Percentiles rank a stretch among this genome's conserved stretches.
phyloP scores from a whole-genome alignment of 2,113 vertebrate genomes.

The Bubalus kerabau region DNA sequence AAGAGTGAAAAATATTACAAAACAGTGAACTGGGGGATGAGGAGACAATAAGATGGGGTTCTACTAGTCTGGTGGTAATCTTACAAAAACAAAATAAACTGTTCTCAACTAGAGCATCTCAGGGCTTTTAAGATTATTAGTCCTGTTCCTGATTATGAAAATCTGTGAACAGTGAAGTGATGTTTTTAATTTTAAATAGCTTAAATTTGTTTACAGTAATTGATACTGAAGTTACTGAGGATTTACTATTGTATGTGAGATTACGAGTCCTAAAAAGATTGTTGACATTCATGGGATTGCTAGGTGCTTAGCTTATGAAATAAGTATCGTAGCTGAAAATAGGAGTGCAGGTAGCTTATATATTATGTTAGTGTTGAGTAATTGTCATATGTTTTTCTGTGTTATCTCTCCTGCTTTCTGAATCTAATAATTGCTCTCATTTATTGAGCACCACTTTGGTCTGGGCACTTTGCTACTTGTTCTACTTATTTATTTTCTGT shows the following conservation, averaged over 20 bases:
- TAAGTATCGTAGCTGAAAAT: constrained; percentile 41
- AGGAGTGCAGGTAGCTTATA: background rate
- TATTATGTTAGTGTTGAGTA: background rate
- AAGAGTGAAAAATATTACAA: background rate
- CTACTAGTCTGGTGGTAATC: background rate
- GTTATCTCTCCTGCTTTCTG: background rate
- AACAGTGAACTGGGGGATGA: background rate
- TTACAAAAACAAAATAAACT: background rate
- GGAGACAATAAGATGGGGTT: background rate
- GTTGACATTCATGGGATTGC: background rate
- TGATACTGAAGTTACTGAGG: background rate
- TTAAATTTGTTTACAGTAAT: background rate
- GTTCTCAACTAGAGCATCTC: background rate
- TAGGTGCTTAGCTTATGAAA: background rate
- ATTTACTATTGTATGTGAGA: background rate
- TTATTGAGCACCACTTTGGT: background rate
- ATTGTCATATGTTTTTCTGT: background rate
- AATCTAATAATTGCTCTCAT: background rate
- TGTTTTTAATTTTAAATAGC: background rate
- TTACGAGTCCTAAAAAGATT: background rate
- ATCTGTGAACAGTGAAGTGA: background rate
- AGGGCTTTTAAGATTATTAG: background rate
- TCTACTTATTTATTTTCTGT: background rate
- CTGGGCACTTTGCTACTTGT: background rate
- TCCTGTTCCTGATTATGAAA: background rate